Evolutionary conservation across 2,888 invertebrate species (phyloP).

Genomic region (Drosophila seclusa): DNA sequence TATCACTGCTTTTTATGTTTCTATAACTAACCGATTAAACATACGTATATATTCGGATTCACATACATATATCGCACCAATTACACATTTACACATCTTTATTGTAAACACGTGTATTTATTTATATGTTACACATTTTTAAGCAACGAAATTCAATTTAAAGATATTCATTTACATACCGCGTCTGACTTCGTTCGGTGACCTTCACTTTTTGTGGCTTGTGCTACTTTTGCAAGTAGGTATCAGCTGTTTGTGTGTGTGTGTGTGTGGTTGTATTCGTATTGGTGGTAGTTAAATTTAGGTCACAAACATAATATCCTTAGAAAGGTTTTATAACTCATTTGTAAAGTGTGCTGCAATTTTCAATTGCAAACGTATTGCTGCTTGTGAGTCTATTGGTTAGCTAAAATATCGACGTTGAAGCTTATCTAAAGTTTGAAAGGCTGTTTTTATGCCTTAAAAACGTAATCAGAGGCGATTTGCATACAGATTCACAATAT

Average conservation of each 20-base stretch:
- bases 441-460: neutral
- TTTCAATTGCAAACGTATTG: slow-evolving; percentile 18
- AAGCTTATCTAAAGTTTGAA: neutral
- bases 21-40: neutral
- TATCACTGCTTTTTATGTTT: neutral
- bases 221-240: slow-evolving; percentile 46
- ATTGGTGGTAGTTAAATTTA: slow-evolving; percentile 57
- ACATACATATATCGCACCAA: neutral
- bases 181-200: slow-evolving; percentile 32
- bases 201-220: slow-evolving; percentile 47
- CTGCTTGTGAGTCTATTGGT: slow-evolving; percentile 1
- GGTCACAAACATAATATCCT: slow-evolving; percentile 66
- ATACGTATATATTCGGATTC: neutral
- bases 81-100: neutral
- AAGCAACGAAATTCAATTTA: slow-evolving; percentile 1
- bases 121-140: neutral
- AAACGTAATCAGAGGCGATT: slow-evolving; percentile 6
- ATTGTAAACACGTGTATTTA: slow-evolving; percentile 8
- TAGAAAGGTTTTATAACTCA: slow-evolving; percentile 38
- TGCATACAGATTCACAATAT: slow-evolving; percentile 20
- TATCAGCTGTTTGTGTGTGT: slow-evolving; percentile 28
- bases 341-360: slow-evolving; percentile 19
- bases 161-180: slow-evolving; percentile 36
- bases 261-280: slow-evolving; percentile 4
- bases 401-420: neutral